Percentiles rank a stretch among this genome's conserved stretches.
Evolutionary conservation across 2,113 vertebrate genomes (phyloP).

Genomic region (Edolisoma coerulescens): DNA sequence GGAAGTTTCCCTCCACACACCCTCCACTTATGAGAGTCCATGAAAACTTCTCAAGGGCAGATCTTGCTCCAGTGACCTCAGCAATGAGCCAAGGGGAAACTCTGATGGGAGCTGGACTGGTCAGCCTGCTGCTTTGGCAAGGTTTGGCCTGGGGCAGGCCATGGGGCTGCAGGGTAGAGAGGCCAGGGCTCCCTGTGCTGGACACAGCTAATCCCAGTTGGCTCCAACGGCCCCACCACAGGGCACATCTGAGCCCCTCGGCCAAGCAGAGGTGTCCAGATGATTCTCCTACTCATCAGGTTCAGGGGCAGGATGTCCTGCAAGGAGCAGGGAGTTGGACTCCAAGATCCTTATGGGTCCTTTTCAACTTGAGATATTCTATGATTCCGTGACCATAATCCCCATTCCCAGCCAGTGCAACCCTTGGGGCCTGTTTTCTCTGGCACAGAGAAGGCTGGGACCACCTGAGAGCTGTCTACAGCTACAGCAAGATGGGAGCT

Average conservation of each 20-base stretch:
- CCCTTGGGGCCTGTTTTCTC: not conserved
- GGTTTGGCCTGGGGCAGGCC: too few species aligned
- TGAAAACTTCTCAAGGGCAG: not conserved
- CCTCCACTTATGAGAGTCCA: not conserved
- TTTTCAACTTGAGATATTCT: not conserved
- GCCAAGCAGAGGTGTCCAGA: not conserved
- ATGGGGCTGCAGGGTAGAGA: not conserved
- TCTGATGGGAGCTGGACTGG: accelerated
- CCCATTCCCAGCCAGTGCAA: not conserved
- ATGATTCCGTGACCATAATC: not conserved
- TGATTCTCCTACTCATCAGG: not conserved
- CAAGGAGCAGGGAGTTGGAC: not conserved
- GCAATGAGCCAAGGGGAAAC: not conserved
- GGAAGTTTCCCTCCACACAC: not conserved
- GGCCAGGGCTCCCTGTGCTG: accelerated
- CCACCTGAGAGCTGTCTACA: not conserved
- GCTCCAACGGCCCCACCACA: not conserved
- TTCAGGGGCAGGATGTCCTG: not conserved
- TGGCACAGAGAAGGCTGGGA: not conserved
- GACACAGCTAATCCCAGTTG: not conserved
- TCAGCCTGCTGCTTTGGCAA: not conserved
- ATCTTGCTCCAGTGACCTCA: not conserved
- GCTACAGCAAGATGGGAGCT: not conserved
- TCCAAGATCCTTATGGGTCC: not conserved
- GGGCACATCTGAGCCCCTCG: not conserved